Evolutionary conservation across 1,140 invertebrate genomes (phyloP), one percentile per base, ranked within the genome.

Genomic region (Nymphalis io): DNA sequence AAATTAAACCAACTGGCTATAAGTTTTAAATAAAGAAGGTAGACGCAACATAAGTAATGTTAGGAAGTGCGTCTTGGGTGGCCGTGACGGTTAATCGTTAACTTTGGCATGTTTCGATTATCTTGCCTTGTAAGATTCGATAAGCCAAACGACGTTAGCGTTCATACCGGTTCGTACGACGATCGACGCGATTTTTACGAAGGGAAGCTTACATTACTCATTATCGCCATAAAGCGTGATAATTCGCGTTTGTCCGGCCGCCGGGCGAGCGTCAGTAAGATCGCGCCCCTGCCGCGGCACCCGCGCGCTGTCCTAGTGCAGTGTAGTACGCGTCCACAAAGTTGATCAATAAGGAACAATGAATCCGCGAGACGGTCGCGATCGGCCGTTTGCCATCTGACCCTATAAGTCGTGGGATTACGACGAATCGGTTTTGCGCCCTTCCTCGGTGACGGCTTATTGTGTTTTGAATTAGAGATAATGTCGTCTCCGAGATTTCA

Each of bases 121-220:
- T 74, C 74, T 53, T 55, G 44, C 39, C 48, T n/a, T 59, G 48
- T 65, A 33, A 58, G 62, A 70, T 74, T 46, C 64, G 83, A 86
- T 85, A 85, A 85, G 72, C 73, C 72, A 69, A 68, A 69, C 75
- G 77, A 77, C 15, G 51, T 27, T 79, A 80, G 74, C 73, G 70
- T 76, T 80, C 74, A 74, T 68, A 27, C 76, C 79, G 75, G 68
- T 70, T 69, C 65, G 72, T 73, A 79, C 72, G 71, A 59, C 60
- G 69, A 63, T 76, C 74, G 76, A 78, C 70, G 79, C 68, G 60
- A 78, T 77, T 79, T 81, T 72, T 60, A 73, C 75, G 73, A 79
- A 75, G 81, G 81, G 82, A 83, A 87, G 85, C 88, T 88, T 84
- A 81, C 74, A 67, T 85, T 85, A 72, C 73, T 84, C 72, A 88